Evolutionary conservation across 2,113 vertebrate genomes (phyloP).

Genomic region (Vireo altiloquus): DNA sequence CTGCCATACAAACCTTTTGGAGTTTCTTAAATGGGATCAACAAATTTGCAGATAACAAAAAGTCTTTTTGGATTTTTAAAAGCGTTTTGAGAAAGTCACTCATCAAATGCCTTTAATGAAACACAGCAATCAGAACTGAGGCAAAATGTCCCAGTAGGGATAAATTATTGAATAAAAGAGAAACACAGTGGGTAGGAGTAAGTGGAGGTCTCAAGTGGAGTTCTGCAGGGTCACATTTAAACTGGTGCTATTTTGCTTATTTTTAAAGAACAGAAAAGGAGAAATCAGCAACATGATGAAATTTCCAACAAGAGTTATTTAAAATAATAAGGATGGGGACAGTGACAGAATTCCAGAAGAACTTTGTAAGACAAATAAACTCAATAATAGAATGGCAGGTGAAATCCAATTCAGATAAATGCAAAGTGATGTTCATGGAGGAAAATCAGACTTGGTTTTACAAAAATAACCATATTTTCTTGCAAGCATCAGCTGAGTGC

Average conservation of each 20-base stretch:
- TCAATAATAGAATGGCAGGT: not conserved
- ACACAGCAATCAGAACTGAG: not conserved
- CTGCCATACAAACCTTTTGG: not conserved
- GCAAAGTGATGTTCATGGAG: not conserved
- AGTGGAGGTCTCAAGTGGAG: not conserved
- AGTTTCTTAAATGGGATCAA: not conserved
- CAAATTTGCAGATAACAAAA: not conserved
- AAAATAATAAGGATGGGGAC: not conserved
- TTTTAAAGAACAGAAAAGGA: not conserved
- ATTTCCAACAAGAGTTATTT: not conserved
- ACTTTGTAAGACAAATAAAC: not conserved
- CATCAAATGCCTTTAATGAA: not conserved
- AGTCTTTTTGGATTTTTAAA: not conserved
- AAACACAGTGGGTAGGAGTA: not conserved
- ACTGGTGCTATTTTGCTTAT: not conserved
- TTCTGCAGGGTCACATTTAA: not conserved
- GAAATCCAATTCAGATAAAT: not conserved
- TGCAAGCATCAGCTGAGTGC: not conserved
- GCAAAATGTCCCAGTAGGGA: not conserved
- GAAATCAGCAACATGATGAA: not conserved
- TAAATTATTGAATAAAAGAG: not conserved
- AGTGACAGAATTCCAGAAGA: not conserved
- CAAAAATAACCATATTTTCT: not conserved
- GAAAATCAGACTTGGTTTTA: not conserved
- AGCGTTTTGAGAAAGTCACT: not conserved